Conservation (phyloP, 1,140 invertebrate species). For the Hypothenemus hampei region DNA sequence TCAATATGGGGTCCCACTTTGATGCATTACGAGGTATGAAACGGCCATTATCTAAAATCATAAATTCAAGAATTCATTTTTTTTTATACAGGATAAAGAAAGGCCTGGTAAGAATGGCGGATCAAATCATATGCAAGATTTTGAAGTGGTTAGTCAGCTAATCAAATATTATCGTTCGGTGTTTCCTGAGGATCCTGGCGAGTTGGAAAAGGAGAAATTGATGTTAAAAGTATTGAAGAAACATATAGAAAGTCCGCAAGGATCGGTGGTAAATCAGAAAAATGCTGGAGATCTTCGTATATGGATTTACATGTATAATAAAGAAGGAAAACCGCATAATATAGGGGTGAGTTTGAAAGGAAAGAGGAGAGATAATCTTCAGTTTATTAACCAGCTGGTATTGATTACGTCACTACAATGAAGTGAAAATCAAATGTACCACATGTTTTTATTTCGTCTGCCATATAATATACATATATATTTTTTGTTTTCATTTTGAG, state of each 20-base stretch:
- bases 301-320: conserved; percentile 66
- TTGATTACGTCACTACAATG: too few species aligned
- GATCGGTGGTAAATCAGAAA: conserved; percentile 51
- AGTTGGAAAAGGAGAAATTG: conserved; percentile 61
- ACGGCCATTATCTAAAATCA: too few species aligned
- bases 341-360: conserved; percentile 57
- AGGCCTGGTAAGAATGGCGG: conserved; percentile 12
- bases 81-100: conserved; percentile 30
- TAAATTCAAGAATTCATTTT: neutral
- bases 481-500: too few species aligned
- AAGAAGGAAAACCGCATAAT: conserved; percentile 56
- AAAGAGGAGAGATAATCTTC: neutral
- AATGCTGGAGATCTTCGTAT: conserved; percentile 73
- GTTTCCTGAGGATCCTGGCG: conserved; percentile 56
- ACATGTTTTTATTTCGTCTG: too few species aligned
- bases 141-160: conserved; percentile 35
- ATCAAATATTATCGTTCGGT: conserved; percentile 52
- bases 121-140: conserved; percentile 28
- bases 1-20: conserved; percentile 80
- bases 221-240: conserved; percentile 64
- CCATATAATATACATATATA: too few species aligned
- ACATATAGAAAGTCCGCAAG: conserved; percentile 46
- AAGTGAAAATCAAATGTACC: too few species aligned
- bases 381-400: too few species aligned
- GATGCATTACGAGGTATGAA: conserved; percentile 61